phyloP scores from a whole-genome alignment of 2,888 invertebrate genomes.

The Epistrophe grossulariae region DNA sequence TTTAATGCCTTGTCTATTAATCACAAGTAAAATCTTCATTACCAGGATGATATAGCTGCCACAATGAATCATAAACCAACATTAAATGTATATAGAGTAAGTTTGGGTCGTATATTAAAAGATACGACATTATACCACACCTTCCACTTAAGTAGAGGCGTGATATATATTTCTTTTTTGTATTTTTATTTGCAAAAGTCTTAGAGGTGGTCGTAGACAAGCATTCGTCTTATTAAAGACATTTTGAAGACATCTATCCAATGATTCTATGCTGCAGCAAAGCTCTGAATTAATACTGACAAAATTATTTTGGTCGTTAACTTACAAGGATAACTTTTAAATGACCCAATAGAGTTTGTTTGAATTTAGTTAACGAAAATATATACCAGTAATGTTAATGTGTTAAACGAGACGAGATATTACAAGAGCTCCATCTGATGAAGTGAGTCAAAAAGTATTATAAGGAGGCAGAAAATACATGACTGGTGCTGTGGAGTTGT shows the following conservation, averaged over 20 bases:
- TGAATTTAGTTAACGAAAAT: neutral
- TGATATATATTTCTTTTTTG: neutral
- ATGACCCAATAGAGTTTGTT: neutral
- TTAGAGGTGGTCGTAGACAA: neutral
- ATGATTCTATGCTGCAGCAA: neutral
- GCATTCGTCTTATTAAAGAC: neutral
- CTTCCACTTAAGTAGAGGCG: neutral
- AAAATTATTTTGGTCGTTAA: conserved; percentile 21
- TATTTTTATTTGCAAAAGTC: neutral
- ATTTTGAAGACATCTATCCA: neutral
- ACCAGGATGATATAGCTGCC: conserved; percentile 1
- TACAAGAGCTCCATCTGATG: neutral
- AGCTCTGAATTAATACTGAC: neutral
- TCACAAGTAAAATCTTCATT: conserved; percentile 17
- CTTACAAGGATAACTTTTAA: conserved; percentile 11
- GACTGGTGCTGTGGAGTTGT: too few species aligned
- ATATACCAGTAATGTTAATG: neutral
- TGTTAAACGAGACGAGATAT: neutral
- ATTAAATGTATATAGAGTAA: neutral
- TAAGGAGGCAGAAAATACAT: neutral
- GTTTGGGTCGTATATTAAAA: neutral
- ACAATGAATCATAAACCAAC: conserved; percentile 18
- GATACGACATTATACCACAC: neutral
- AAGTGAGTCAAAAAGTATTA: neutral
- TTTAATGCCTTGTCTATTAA: conserved; percentile 2